A percentile compares a stretch with the other conserved stretches of the same genome.
Evolutionary conservation across 2,113 vertebrate species (phyloP).

Genomic region (Fulmarus glacialis): DNA sequence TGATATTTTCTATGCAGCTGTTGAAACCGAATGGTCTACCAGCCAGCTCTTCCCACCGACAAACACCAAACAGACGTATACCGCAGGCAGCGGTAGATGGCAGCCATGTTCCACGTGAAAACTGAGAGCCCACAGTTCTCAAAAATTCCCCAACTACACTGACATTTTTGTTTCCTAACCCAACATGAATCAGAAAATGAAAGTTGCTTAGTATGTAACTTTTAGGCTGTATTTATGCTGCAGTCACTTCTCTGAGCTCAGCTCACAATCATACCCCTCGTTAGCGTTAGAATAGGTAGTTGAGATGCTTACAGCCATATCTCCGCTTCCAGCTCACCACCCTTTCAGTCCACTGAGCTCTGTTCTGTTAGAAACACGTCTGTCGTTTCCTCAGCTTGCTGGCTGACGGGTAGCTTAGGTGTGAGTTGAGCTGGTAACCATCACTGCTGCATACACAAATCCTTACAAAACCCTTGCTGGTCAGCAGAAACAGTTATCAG

Average conservation of each 20-base stretch:
- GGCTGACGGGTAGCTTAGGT: background rate
- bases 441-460: background rate
- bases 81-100: background rate
- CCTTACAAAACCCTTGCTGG: background rate
- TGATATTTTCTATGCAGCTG: background rate
- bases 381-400: background rate
- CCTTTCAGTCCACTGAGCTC: background rate
- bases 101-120: background rate
- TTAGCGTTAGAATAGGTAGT: background rate
- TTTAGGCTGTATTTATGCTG: background rate
- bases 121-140: accelerated
- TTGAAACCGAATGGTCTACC: background rate
- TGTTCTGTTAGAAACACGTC: background rate
- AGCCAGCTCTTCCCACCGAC: background rate
- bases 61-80: accelerated
- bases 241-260: background rate
- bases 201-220: background rate
- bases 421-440: background rate
- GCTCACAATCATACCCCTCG: background rate
- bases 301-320: background rate
- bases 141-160: background rate
- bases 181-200: background rate
- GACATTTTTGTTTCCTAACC: background rate
- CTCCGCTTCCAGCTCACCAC: background rate
- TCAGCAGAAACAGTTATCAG: background rate